These are phyloP conservation scores for Agonopterix alstromeriana DNA, from an alignment of 2,888 invertebrate genomes.

Conservation along the genomic window DNA sequence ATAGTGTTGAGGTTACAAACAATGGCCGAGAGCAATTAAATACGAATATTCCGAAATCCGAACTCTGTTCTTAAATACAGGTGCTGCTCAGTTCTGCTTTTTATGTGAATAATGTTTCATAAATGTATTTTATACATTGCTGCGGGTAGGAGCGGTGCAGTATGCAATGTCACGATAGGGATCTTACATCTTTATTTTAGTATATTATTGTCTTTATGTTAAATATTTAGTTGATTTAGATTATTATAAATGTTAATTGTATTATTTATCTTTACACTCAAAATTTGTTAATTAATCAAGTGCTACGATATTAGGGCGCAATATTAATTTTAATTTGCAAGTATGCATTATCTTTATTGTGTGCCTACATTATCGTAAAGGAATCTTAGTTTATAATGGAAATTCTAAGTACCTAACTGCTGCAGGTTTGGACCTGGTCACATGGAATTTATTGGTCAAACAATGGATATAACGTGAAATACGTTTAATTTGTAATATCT, in stretches of 20 bases:
- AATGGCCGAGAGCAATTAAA: constrained; percentile 27
- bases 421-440: constrained; percentile 40
- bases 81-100: constrained; percentile 42
- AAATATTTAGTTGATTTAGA: constrained; percentile 72
- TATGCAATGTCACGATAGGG: constrained; percentile 47
- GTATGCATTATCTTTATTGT: constrained; percentile 30
- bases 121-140: constrained; percentile 11
- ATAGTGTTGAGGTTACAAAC: constrained; percentile 36
- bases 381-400: constrained; percentile 30
- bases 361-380: constrained; percentile 37
- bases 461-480: constrained; percentile 16
- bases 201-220: constrained; percentile 58
- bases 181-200: constrained; percentile 59
- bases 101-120: constrained; percentile 28
- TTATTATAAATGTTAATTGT: constrained; percentile 62
- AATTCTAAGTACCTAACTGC: constrained; percentile 30
- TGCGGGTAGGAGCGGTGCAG: constrained; percentile 29
- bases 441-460: constrained; percentile 35
- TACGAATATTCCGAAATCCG: constrained; percentile 30
- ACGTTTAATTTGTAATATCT: constrained; percentile 47
- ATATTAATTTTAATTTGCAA: constrained; percentile 29
- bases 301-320: constrained; percentile 33
- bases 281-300: constrained; percentile 50
- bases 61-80: constrained; percentile 38
- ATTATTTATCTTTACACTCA: constrained; percentile 73